Base-by-base conservation (phyloP, 1,140 invertebrate genomes). In the Nilaparvata lugens region DNA sequence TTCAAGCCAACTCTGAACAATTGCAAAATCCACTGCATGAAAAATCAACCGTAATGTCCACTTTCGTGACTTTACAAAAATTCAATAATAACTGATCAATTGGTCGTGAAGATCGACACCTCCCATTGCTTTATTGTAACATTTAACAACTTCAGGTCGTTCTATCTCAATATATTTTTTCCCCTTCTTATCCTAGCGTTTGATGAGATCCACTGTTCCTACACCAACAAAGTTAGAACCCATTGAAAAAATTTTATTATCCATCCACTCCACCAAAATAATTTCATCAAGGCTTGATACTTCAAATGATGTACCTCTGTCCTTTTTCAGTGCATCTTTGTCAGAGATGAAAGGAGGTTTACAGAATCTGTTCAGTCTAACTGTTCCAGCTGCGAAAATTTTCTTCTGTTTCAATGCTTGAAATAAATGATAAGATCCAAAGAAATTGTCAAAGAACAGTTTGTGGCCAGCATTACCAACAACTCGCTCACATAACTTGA, bases 131-230 rank as follows among this genome's bases (percentile, higher is more conserved):
- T n/a, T n/a, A n/a, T n/a, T n/a, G n/a, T n/a, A n/a, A n/a, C n/a
- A n/a, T n/a, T n/a, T n/a, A n/a, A n/a, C n/a, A n/a, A n/a, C n/a
- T n/a, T n/a, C n/a, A n/a, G n/a, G n/a, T n/a, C n/a, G n/a, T n/a
- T n/a, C n/a, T n/a, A n/a, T n/a, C n/a, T n/a, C n/a, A 6, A 73
- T 59, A 55, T 73, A 71, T 59, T 68, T 61, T 55, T 69, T 70
- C 18, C 65, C 28, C 58, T 61, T 65, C 66, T 70, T 71, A 54
- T 65, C 65, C 68, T 70, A 71, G 16, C 68, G 45, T 51, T 63
- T 64, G 43, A 67, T 68, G 14, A 7, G 11, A 23, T 59, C 57
- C 52, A 31, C 9, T 14, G 31, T 45, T 51, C 65, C 65, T 21
- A 40, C 45, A 11, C 31, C 57, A 5, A 66, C 48, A 52, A 62